These are phyloP conservation scores for Mechanitis mazaeus DNA, from an alignment of 2,888 invertebrate species.

Conservation along the genomic window DNA sequence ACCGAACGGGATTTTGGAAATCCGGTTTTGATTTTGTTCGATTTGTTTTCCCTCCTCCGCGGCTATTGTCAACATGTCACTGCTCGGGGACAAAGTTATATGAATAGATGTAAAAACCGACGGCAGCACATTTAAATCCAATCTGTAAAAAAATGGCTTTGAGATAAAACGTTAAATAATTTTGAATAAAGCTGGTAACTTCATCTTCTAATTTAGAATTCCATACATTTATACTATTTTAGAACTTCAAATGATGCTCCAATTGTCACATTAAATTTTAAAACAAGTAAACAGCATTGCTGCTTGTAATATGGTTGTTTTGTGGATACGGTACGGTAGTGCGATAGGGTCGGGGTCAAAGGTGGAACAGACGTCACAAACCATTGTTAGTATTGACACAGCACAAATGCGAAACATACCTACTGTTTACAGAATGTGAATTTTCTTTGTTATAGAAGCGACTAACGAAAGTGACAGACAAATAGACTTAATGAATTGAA, in stretches of 20 bases:
- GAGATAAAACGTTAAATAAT: slow-evolving; percentile 2
- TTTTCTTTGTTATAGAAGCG: background rate
- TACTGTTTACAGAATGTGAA: slow-evolving; percentile 8
- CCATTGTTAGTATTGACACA: slow-evolving; percentile 27
- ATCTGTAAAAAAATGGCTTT: slow-evolving; percentile 24
- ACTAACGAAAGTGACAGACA: no score
- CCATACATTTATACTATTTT: no score
- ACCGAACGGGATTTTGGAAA: slow-evolving; percentile 74
- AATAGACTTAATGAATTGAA: no score
- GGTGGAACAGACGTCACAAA: slow-evolving; percentile 32
- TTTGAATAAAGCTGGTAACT: background rate
- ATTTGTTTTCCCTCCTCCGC: slow-evolving; percentile 50
- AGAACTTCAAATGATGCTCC: no score
- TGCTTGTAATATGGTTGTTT: no score
- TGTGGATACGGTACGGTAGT: no score
- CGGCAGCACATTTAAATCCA: slow-evolving; percentile 22
- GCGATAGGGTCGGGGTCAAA: slow-evolving; percentile 31
- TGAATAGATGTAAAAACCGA: slow-evolving; percentile 32
- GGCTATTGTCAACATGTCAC: slow-evolving; percentile 45
- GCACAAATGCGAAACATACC: slow-evolving; percentile 21
- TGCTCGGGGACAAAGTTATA: slow-evolving; percentile 30
- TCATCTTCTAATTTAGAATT: background rate
- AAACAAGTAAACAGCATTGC: no score
- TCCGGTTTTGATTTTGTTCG: slow-evolving; percentile 70
- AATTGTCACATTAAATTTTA: no score